Evolutionary conservation across 1,140 invertebrate genomes (phyloP).

Genomic region (Ptiloglossa arizonensis): DNA sequence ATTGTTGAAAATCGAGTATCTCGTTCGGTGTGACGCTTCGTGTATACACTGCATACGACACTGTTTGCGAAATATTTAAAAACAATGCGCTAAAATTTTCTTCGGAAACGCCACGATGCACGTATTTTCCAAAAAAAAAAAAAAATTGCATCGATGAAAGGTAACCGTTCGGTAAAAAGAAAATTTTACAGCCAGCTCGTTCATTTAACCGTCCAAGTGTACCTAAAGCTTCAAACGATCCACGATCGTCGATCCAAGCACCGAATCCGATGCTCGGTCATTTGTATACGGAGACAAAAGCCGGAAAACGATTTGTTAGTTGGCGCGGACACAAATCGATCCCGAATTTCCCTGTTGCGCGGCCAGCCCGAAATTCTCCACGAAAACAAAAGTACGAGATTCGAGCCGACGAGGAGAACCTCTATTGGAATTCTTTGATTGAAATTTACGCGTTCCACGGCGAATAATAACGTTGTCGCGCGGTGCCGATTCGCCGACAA

Average conservation of each 20-base stretch:
- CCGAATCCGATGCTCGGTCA: background rate
- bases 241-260: background rate
- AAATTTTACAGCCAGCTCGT: too few species aligned
- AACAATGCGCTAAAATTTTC: too few species aligned
- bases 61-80: too few species aligned
- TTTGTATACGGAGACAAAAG: background rate
- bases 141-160: too few species aligned
- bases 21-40: too few species aligned
- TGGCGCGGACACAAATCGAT: background rate
- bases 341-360: background rate
- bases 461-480: background rate
- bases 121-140: too few species aligned
- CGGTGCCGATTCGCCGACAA: background rate
- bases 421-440: constrained; percentile 9
- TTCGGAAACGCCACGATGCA: too few species aligned
- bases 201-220: too few species aligned
- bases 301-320: background rate
- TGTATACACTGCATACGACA: too few species aligned
- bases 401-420: background rate
- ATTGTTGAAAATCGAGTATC: too few species aligned
- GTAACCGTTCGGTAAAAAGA: too few species aligned
- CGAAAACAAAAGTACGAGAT: background rate
- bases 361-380: background rate
- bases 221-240: too few species aligned
- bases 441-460: background rate